A percentile compares a stretch with the other conserved stretches of the same genome.
phyloP scores from a whole-genome alignment of 2,888 invertebrate species.

The Ctena decussata region DNA sequence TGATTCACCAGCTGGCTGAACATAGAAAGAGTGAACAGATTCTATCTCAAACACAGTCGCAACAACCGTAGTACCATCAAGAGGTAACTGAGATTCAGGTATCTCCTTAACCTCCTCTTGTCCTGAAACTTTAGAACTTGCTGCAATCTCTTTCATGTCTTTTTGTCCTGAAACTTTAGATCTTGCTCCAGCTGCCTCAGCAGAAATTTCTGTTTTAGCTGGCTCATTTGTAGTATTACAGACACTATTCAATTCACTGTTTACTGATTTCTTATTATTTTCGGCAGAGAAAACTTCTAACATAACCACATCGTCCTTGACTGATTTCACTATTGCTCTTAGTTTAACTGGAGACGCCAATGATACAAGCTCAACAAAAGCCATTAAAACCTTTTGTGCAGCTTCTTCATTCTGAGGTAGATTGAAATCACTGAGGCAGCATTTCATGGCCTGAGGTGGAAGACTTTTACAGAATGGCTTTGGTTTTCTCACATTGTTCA shows the following conservation, averaged over 20 bases:
- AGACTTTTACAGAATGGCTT: slow-evolving; percentile 43
- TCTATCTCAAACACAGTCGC: slow-evolving; percentile 37
- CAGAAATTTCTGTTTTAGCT: background rate
- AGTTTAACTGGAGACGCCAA: slow-evolving; percentile 10
- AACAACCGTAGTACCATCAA: slow-evolving; percentile 26
- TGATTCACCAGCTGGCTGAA: slow-evolving; percentile 89
- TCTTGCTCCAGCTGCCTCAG: background rate
- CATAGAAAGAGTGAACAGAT: slow-evolving; percentile 88
- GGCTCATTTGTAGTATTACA: background rate
- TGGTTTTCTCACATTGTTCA: slow-evolving; percentile 63
- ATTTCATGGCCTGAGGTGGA: slow-evolving; percentile 76
- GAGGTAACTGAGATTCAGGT: slow-evolving; percentile 16
- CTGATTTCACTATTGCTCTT: slow-evolving; percentile 32
- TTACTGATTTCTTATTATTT: background rate
- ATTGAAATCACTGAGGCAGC: slow-evolving; percentile 63
- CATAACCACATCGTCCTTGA: slow-evolving; percentile 26
- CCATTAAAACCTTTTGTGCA: background rate
- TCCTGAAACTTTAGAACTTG: background rate
- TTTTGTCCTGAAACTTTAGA: background rate
- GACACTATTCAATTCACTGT: background rate
- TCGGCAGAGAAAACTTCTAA: slow-evolving; percentile 28
- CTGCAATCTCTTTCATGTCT: background rate
- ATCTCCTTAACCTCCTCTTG: background rate
- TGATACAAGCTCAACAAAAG: background rate
- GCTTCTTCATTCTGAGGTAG: slow-evolving; percentile 11